Conservation (phyloP, 2,888 invertebrate species). For the Eilema sororculum region DNA sequence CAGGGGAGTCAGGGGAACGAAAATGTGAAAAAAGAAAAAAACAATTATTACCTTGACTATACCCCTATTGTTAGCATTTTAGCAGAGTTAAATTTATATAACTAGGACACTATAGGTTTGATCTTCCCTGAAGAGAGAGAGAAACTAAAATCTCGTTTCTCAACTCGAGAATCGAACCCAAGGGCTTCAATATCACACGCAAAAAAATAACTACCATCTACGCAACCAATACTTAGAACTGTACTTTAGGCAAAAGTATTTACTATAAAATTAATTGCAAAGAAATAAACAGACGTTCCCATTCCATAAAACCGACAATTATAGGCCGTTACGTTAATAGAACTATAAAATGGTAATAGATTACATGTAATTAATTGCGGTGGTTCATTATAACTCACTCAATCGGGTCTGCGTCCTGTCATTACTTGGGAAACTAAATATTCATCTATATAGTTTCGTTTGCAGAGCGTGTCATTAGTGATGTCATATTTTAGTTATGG, state of each 20-base stretch:
- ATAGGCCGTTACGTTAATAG: slow-evolving; percentile 25
- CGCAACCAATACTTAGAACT: too few relatives aligned
- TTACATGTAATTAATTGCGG: slow-evolving; percentile 31
- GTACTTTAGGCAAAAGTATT: not conserved
- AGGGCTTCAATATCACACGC: too few relatives aligned
- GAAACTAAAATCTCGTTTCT: too few relatives aligned
- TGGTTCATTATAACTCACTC: slow-evolving; percentile 31
- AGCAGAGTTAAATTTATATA: too few relatives aligned
- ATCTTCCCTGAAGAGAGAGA: too few relatives aligned
- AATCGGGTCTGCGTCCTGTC: slow-evolving; percentile 35
- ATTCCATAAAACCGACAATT: not conserved
- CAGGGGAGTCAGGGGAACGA: too few relatives aligned
- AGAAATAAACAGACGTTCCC: not conserved
- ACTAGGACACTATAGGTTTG: too few relatives aligned
- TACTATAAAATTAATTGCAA: not conserved
- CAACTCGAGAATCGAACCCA: too few relatives aligned
- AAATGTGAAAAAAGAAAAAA: too few relatives aligned
- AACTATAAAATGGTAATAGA: slow-evolving; percentile 30
- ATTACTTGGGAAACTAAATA: slow-evolving; percentile 31
- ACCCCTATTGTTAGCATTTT: too few relatives aligned
- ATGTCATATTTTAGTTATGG: not conserved
- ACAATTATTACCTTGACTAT: too few relatives aligned
- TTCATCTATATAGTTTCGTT: slow-evolving; percentile 18
- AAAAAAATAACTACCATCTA: too few relatives aligned
- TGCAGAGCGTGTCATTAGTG: not conserved